A percentile compares a stretch with the other conserved stretches of the same genome.
Conservation (phyloP, 2,888 invertebrate genomes). For the Lydus trimaculatus region DNA sequence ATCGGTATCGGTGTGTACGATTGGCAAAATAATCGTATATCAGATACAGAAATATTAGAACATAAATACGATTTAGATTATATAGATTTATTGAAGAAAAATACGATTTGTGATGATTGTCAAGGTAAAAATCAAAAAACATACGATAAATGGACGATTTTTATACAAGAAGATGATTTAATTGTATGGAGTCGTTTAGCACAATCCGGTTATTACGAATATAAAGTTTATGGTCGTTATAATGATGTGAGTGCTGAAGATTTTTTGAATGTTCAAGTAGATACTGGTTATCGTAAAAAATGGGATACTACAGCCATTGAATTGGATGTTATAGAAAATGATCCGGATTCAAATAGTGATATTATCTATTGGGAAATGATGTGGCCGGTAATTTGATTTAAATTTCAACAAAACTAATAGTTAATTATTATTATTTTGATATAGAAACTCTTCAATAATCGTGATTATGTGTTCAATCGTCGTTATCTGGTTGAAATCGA, state of each 20-base stretch:
- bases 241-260: constrained; percentile 79
- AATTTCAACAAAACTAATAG: not conserved
- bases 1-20: constrained; percentile 66
- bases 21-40: constrained; percentile 69
- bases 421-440: constrained; percentile 45
- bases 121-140: constrained; percentile 9
- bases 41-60: constrained; percentile 64
- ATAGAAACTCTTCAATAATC: constrained; percentile 81
- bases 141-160: constrained; percentile 75
- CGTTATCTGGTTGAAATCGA: constrained; percentile 69
- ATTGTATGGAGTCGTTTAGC: constrained; percentile 81
- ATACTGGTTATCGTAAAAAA: constrained; percentile 75
- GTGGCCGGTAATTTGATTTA: constrained; percentile 73
- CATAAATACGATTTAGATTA: constrained; percentile 68
- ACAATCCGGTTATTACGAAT: constrained; percentile 75
- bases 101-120: constrained; percentile 61
- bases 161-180: constrained; percentile 80
- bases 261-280: constrained; percentile 83
- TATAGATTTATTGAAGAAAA: constrained; percentile 63
- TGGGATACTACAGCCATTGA: constrained; percentile 84
- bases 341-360: constrained; percentile 70
- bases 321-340: constrained; percentile 73
- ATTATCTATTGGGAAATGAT: constrained; percentile 89
- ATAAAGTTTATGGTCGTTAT: constrained; percentile 88
- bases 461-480: constrained; percentile 86